A percentile compares a stretch with the other conserved stretches of the same genome.
Conservation (phyloP, 2,888 invertebrate genomes). For the Nymphalis c-album region DNA sequence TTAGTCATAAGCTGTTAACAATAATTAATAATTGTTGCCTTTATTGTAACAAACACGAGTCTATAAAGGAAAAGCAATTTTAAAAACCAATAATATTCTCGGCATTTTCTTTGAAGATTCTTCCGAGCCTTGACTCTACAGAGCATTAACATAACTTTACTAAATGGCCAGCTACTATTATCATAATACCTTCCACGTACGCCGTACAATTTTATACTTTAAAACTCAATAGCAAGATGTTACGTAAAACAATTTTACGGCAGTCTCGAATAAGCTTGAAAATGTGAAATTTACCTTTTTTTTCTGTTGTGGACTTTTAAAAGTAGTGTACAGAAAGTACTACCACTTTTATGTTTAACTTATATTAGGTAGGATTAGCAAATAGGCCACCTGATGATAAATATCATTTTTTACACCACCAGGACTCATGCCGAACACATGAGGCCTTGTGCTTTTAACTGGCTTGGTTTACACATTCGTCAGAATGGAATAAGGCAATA, state of each 20-base stretch:
- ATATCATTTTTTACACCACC: no score
- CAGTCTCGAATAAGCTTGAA: neutral
- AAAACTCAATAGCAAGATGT: constrained; percentile 3
- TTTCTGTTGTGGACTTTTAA: neutral
- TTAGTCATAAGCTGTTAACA: neutral
- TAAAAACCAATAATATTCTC: constrained; percentile 6
- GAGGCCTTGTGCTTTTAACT: no score
- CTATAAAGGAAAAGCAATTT: neutral
- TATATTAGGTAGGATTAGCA: no score
- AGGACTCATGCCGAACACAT: no score
- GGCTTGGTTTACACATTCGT: no score
- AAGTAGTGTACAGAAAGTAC: neutral
- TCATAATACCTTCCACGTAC: neutral
- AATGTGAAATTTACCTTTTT: neutral
- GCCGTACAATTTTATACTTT: constrained; percentile 2
- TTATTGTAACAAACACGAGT: neutral
- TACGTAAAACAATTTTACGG: constrained; percentile 1
- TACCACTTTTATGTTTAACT: no score
- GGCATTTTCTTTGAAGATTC: neutral
- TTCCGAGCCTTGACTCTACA: neutral
- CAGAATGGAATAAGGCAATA: no score
- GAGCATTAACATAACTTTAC: constrained; percentile 7
- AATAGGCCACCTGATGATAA: no score
- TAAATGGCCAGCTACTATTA: constrained; percentile 9
- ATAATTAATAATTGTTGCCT: neutral